Evolutionary conservation across 2,113 vertebrate genomes (phyloP).

Genomic region (Phalacrocorax aristotelis): DNA sequence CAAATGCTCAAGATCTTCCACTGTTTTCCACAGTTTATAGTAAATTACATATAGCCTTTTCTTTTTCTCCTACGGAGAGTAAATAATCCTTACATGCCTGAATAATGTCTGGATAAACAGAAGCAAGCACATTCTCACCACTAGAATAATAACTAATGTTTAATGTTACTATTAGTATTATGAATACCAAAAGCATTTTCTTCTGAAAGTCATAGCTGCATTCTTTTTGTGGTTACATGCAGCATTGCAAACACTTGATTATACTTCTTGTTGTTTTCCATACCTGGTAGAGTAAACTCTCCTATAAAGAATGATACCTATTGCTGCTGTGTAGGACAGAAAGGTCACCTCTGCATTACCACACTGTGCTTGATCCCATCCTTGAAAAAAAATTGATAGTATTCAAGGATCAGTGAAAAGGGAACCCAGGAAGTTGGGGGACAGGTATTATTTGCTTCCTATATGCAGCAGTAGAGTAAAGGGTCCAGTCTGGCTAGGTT

Average conservation of each 20-base stretch:
- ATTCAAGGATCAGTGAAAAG: background rate
- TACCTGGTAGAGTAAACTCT: background rate
- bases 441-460: background rate
- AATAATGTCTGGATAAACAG: background rate
- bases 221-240: background rate
- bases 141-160: background rate
- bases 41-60: background rate
- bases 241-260: background rate
- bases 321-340: background rate
- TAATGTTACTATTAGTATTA: background rate
- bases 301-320: background rate
- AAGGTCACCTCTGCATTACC: background rate
- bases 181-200: background rate
- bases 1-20: background rate
- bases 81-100: background rate
- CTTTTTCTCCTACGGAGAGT: background rate
- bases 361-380: background rate
- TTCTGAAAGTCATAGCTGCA: background rate
- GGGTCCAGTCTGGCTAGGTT: background rate
- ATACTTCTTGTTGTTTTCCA: background rate
- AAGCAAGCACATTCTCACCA: background rate
- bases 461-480: background rate
- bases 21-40: background rate
- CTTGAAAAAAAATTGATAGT: background rate
- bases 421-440: background rate